phyloP scores from a whole-genome alignment of 2,797 vertebrate species.

The Malurus leucopterus region DNA sequence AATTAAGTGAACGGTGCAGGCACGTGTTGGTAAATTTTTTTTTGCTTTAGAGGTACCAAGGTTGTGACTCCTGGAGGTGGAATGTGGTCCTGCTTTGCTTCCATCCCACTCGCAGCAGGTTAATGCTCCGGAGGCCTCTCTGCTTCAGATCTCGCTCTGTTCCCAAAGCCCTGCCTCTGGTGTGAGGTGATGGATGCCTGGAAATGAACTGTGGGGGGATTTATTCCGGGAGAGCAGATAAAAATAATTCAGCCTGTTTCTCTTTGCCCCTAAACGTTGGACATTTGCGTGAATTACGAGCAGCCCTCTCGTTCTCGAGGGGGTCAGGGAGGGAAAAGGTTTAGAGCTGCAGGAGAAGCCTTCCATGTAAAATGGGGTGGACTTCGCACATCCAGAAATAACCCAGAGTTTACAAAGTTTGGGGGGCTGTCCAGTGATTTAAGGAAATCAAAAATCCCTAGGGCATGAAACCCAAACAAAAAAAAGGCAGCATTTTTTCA shows the following conservation, averaged over 20 bases:
- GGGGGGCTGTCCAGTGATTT: background rate
- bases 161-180: constrained; percentile 26
- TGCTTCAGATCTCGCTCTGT: constrained; percentile 30
- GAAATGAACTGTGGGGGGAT: constrained; percentile 56
- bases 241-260: constrained; percentile 42
- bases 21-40: background rate
- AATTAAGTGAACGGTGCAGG: background rate
- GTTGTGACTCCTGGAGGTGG: constrained; percentile 17
- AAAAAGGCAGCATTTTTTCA: background rate
- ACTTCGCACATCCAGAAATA: background rate
- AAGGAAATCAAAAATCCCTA: rapidly evolving
- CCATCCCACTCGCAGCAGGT: constrained; percentile 24
- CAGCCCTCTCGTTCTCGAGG: constrained; percentile 33
- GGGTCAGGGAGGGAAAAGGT: constrained; percentile 15
- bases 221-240: constrained; percentile 50
- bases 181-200: constrained; percentile 56
- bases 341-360: background rate
- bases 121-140: constrained; percentile 11
- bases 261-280: constrained; percentile 2
- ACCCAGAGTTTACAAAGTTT: background rate
- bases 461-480: background rate
- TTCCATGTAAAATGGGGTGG: background rate
- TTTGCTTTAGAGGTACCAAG: background rate
- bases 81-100: constrained; percentile 52
- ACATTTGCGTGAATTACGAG: constrained; percentile 18